A percentile compares a stretch with the other conserved stretches of the same genome.
Conservation (phyloP, 1,140 invertebrate species). For the Drosophila persimilis region DNA sequence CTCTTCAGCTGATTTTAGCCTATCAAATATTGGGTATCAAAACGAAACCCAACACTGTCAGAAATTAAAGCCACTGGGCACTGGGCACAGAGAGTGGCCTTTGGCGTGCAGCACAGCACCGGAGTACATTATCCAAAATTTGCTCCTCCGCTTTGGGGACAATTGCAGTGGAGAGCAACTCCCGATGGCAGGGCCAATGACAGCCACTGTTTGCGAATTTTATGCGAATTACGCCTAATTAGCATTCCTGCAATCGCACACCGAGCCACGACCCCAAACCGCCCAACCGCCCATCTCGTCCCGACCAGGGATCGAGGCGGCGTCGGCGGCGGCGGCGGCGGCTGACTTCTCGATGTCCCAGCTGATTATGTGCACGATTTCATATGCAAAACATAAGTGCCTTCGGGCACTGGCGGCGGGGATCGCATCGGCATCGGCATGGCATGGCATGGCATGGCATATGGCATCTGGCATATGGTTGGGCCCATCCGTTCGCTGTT, state of each 20-base stretch:
- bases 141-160: not conserved
- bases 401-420: constrained; percentile 12
- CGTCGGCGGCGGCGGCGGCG: not conserved
- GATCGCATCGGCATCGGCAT: constrained; percentile 1
- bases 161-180: constrained; percentile 6
- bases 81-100: no score
- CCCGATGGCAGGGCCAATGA: constrained; percentile 24
- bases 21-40: no score
- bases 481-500: constrained; percentile 30
- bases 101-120: no score
- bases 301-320: constrained; percentile 25
- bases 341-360: constrained; percentile 22
- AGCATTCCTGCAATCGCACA: constrained; percentile 62
- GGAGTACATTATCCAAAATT: constrained; percentile 51
- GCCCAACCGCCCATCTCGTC: no score
- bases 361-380: constrained; percentile 75
- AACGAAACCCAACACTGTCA: no score
- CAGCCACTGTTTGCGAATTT: constrained; percentile 80
- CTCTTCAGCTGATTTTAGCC: no score
- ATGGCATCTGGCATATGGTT: constrained; percentile 44
- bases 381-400: constrained; percentile 77
- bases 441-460: constrained; percentile 13
- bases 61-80: no score
- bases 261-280: no score
- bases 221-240: constrained; percentile 82